Evolutionary conservation across 1,140 invertebrate species (phyloP), one percentile per base, ranked within the genome.

Genomic region (Drosophila prosaltans): DNA sequence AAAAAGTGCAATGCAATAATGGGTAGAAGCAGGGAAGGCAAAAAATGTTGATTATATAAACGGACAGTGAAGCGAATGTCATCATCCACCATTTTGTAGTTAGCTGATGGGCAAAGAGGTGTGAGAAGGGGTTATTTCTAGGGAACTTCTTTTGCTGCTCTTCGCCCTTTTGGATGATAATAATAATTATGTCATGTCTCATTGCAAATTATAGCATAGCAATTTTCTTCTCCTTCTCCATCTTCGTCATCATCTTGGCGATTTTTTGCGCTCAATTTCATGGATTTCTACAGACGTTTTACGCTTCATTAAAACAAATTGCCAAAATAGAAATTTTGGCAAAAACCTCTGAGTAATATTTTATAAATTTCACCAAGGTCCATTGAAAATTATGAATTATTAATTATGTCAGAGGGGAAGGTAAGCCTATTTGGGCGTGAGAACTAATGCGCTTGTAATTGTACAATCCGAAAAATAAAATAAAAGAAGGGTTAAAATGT

Each of bases 401-500:
- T 62, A 62, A 62, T 62, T 45, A 43, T 45, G 24, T 9, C 10
- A 45, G 36, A 9, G 26, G 3, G 11, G 16, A 24, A 9, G 28
- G 28, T 10, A 62, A 62, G 40, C 60, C 39, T 45, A 62, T 62
- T 62, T 62, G 60, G 60, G 60, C 60, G 60, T 62, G 60, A 62
- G 60, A 62, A 62, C 60, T 62, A 62, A 62, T 62, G 39, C 36
- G 60, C 60, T 62, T 62, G 60, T 62, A 62, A 62, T 62, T 62
- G 60, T 21, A 28, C 3, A 5, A 48, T 9, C 39, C 39, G 36
- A 40, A 26, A 32, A 28, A 40, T 6, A 59, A 24, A 30, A 30
- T 2, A 30, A 30, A 30, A 30, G 28, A 4, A 30, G 40, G 32
- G 57, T 32, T 59, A 24, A 59, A 24, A 59, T 32, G 54, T 57